phyloP scores from a whole-genome alignment of 2,113 vertebrate species.

The Picathartes gymnocephalus region DNA sequence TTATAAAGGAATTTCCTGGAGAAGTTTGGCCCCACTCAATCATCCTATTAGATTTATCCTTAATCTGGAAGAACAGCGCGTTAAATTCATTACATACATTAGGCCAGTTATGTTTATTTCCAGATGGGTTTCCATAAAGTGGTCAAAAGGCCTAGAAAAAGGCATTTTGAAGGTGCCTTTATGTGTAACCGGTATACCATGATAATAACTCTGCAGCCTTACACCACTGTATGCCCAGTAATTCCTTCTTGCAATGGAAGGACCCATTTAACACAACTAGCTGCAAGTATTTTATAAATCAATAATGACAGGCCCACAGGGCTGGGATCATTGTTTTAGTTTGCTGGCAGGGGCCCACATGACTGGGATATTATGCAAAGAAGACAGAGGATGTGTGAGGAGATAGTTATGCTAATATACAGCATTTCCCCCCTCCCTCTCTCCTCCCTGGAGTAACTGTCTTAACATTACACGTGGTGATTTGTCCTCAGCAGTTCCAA shows the following conservation, averaged over 20 bases:
- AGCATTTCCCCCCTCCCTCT: not conserved
- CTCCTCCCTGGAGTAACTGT: not conserved
- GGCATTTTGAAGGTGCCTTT: slow-evolving; percentile 18
- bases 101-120: slow-evolving; percentile 41
- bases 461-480: not conserved
- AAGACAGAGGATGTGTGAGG: not conserved
- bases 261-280: not conserved
- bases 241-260: not conserved
- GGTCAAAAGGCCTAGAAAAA: not conserved
- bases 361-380: not conserved
- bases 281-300: not conserved
- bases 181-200: not conserved
- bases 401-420: not conserved
- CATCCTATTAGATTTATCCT: slow-evolving; percentile 55
- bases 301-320: not conserved
- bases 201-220: not conserved
- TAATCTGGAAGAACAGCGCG: slow-evolving; percentile 34
- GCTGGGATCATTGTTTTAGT: not conserved
- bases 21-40: slow-evolving; percentile 47
- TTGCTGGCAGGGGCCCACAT: not conserved
- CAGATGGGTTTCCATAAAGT: slow-evolving; percentile 13
- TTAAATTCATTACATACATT: slow-evolving; percentile 60
- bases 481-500: not conserved
- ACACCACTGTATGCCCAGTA: not conserved
- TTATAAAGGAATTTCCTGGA: slow-evolving; percentile 67